Percentiles rank a stretch among this genome's conserved stretches.
Evolutionary conservation across 2,888 invertebrate species (phyloP).

Genomic region (Lasioglossum lativentre): DNA sequence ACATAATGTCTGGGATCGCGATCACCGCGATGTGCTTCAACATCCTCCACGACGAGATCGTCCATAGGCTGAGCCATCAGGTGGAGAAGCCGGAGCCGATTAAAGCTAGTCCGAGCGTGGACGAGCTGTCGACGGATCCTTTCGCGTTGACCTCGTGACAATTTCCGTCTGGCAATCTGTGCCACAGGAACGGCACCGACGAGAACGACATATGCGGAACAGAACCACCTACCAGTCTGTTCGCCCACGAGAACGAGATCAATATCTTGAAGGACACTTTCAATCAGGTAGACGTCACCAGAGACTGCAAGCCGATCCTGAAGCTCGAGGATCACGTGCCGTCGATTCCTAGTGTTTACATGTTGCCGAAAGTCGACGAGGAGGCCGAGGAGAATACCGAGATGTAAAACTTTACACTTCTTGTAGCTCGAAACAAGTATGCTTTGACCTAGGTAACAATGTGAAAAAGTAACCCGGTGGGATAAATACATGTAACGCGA

Average conservation of each 20-base stretch:
- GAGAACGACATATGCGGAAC: conserved; percentile 79
- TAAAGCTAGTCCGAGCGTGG: conserved; percentile 88
- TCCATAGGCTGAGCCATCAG: conserved; percentile 91
- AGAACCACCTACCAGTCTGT: conserved; percentile 80
- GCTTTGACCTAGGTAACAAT: conserved; percentile 18
- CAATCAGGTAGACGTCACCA: conserved; percentile 83
- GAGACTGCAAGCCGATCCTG: conserved; percentile 83
- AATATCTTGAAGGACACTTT: conserved; percentile 83
- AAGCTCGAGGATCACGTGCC: conserved; percentile 81
- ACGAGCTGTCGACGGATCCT: conserved; percentile 88
- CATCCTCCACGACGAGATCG: conserved; percentile 94
- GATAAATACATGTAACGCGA: conserved; percentile 30
- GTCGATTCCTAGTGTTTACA: conserved; percentile 80
- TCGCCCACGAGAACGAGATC: conserved; percentile 83
- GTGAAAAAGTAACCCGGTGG: conserved; percentile 1
- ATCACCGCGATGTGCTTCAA: conserved; percentile 96
- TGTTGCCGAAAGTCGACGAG: conserved; percentile 82
- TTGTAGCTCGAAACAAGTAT: conserved; percentile 25
- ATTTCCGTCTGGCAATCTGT: conserved; percentile 86
- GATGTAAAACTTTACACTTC: conserved; percentile 73
- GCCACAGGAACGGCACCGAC: conserved; percentile 81
- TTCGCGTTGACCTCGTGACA: conserved; percentile 91
- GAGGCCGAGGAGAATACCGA: conserved; percentile 83
- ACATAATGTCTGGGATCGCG: conserved; percentile 94
- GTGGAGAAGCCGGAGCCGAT: conserved; percentile 87